phyloP scores from a whole-genome alignment of 2,113 vertebrate genomes.

The Scopus umbretta region DNA sequence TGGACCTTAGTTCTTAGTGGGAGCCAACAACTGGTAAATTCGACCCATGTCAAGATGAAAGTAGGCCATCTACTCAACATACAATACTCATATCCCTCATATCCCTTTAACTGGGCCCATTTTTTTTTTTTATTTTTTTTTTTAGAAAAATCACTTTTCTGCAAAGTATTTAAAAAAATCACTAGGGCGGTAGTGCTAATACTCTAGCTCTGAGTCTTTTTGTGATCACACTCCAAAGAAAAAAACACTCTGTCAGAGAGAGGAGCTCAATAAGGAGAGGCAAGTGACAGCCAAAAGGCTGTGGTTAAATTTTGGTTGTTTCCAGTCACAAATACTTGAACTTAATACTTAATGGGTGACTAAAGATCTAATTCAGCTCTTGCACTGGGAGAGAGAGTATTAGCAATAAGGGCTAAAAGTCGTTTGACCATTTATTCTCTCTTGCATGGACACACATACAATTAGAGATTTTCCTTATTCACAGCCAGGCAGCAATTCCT shows the following conservation, averaged over 20 bases:
- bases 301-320: neutral
- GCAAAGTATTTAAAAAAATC: neutral
- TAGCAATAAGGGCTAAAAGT: neutral
- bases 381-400: neutral
- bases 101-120: neutral
- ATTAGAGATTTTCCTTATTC: neutral
- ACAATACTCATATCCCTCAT: neutral
- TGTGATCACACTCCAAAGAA: neutral
- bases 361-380: neutral
- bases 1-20: neutral
- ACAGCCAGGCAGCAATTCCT: neutral
- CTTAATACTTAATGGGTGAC: neutral
- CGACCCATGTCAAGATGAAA: neutral
- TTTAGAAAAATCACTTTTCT: neutral
- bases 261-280: neutral
- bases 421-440: neutral
- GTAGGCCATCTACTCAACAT: neutral
- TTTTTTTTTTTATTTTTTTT: neutral
- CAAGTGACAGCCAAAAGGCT: neutral
- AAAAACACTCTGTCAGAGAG: neutral
- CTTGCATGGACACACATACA: neutral
- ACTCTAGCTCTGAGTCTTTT: neutral
- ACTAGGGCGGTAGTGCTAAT: neutral
- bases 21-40: neutral
- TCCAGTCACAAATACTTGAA: neutral